These are phyloP conservation scores for Sebastes steindachneri DNA, from an alignment of 2,797 vertebrate genomes.

Conservation along the genomic window DNA sequence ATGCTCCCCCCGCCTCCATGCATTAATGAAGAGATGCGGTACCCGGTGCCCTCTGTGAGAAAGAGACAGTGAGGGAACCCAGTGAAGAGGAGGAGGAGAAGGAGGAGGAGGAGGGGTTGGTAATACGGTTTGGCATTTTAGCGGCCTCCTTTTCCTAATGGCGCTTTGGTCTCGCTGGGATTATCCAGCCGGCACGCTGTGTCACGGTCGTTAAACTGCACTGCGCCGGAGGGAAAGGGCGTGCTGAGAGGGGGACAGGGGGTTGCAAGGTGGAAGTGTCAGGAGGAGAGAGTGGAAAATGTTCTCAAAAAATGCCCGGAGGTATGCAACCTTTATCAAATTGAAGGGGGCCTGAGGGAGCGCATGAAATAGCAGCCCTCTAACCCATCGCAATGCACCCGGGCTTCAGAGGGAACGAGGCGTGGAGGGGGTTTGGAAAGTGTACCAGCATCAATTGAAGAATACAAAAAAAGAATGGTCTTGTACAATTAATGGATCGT, in stretches of 20 bases:
- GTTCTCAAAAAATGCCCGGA: slow-evolving; percentile 53
- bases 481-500: neutral
- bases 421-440: neutral
- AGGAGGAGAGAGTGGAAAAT: slow-evolving; percentile 53
- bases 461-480: neutral
- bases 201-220: slow-evolving; percentile 74
- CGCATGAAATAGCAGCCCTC: slow-evolving; percentile 27
- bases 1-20: slow-evolving; percentile 43
- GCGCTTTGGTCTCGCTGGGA: slow-evolving; percentile 59
- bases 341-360: slow-evolving; percentile 57
- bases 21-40: slow-evolving; percentile 76
- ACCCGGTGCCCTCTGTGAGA: slow-evolving; percentile 69
- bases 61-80: slow-evolving; percentile 31
- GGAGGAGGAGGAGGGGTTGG: neutral
- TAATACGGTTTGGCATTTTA: slow-evolving; percentile 69
- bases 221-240: slow-evolving; percentile 51
- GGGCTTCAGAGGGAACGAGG: slow-evolving; percentile 10
- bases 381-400: slow-evolving; percentile 5
- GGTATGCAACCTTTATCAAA: slow-evolving; percentile 74
- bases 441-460: neutral
- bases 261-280: slow-evolving; percentile 65
- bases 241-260: slow-evolving; percentile 46
- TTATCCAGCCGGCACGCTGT: slow-evolving; percentile 62
- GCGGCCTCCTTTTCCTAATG: slow-evolving; percentile 67
- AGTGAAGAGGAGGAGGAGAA: neutral